phyloP scores from a whole-genome alignment of 2,797 vertebrate species.

The Coregonus sp. region DNA sequence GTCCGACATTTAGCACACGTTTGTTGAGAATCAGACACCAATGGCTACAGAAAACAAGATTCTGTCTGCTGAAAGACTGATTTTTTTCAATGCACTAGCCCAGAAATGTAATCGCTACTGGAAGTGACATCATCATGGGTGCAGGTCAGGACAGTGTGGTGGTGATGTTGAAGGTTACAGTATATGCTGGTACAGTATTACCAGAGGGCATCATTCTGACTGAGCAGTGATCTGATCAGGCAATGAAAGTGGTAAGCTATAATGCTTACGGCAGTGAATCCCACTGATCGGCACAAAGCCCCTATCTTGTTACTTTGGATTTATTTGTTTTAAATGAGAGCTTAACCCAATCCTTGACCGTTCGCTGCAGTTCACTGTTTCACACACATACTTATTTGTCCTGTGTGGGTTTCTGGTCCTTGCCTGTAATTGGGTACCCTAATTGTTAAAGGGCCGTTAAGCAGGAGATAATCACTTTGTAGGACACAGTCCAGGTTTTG shows the following conservation, averaged over 20 bases:
- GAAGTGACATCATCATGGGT: neutral
- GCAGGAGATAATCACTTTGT: neutral
- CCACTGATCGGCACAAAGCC: conserved; percentile 3
- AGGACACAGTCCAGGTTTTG: neutral
- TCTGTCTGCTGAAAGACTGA: neutral
- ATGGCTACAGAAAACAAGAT: neutral
- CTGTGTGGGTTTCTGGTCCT: neutral
- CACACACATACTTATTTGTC: neutral
- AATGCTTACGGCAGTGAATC: neutral
- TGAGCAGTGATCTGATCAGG: neutral
- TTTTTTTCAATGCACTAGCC: neutral
- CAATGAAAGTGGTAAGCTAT: conserved; percentile 2
- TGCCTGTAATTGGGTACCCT: neutral
- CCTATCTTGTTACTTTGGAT: conserved; percentile 7
- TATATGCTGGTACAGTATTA: neutral
- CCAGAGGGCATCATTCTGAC: neutral
- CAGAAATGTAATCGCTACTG: neutral
- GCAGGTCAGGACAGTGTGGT: neutral
- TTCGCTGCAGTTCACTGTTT: neutral
- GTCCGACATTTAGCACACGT: neutral
- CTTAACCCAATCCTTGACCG: conserved; percentile 6
- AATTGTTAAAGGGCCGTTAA: neutral
- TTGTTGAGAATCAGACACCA: neutral
- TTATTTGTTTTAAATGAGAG: conserved; percentile 17
- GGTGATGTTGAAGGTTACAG: neutral